Conservation (phyloP, 2,797 vertebrate species). For the Rhinophrynus dorsalis region DNA sequence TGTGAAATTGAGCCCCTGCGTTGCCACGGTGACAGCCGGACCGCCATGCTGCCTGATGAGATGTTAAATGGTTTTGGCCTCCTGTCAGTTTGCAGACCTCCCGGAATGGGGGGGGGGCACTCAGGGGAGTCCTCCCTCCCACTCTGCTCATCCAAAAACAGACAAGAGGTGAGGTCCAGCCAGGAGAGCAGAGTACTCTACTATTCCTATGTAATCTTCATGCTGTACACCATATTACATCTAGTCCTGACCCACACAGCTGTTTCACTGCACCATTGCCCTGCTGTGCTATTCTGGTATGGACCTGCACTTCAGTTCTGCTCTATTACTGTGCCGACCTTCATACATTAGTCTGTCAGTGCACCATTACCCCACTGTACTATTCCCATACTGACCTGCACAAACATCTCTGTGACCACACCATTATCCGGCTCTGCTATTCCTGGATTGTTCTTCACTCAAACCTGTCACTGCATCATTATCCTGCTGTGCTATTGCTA, state of each 20-base stretch:
- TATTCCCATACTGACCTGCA: too few relatives aligned
- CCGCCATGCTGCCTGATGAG: slow-evolving; percentile 95
- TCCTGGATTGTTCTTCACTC: too few relatives aligned
- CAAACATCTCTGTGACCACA: too few relatives aligned
- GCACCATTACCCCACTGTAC: too few relatives aligned
- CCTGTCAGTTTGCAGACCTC: slow-evolving; percentile 72
- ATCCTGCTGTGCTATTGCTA: too few relatives aligned
- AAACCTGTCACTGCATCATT: too few relatives aligned
- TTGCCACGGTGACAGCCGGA: slow-evolving; percentile 92
- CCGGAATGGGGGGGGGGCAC: slow-evolving; percentile 57
- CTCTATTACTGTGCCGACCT: too few relatives aligned
- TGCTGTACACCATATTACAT: neutral
- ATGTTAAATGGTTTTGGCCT: slow-evolving; percentile 93
- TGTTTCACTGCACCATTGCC: neutral
- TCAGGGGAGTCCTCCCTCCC: slow-evolving; percentile 39
- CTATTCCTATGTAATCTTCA: neutral
- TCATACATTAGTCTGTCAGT: too few relatives aligned
- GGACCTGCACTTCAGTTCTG: too few relatives aligned
- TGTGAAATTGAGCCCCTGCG: slow-evolving; percentile 97
- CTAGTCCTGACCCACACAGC: neutral
- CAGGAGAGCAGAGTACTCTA: neutral
- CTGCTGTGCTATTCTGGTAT: slow-evolving; percentile 5
- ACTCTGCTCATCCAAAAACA: slow-evolving; percentile 18
- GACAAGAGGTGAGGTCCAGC: slow-evolving; percentile 44
- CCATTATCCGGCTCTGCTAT: too few relatives aligned